phyloP scores from a whole-genome alignment of 2,113 vertebrate genomes.

The Felis chaus region DNA sequence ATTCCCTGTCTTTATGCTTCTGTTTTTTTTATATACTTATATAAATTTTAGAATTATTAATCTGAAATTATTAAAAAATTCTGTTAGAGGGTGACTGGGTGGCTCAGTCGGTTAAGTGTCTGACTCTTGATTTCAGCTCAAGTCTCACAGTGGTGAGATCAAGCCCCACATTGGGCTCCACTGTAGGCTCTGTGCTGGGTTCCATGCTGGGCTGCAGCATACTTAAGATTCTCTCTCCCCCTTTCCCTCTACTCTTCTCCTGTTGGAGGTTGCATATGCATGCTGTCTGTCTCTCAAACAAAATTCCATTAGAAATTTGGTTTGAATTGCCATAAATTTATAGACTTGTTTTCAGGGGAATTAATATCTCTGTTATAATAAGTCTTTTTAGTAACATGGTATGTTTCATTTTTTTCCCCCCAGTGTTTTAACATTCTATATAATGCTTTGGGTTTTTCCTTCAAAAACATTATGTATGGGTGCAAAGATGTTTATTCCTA shows the following conservation, averaged over 20 bases:
- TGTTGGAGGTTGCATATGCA: too few relatives aligned
- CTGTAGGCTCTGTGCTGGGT: too few relatives aligned
- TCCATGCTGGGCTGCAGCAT: too few relatives aligned
- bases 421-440: neutral
- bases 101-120: too few relatives aligned
- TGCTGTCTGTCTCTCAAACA: neutral
- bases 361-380: neutral
- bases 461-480: neutral
- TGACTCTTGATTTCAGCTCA: too few relatives aligned
- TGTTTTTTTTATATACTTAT: neutral
- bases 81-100: neutral
- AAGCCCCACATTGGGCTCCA: too few relatives aligned
- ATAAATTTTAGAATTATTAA: neutral
- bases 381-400: neutral
- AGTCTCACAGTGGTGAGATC: too few relatives aligned
- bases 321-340: conserved; percentile 28
- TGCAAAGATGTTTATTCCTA: neutral
- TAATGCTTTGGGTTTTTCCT: neutral
- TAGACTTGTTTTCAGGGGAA: neutral
- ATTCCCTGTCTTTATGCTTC: neutral
- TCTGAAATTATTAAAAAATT: neutral
- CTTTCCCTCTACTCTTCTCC: too few relatives aligned
- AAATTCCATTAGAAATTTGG: neutral
- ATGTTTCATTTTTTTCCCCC: neutral
- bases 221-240: too few relatives aligned